Evolutionary conservation across 1,140 invertebrate species (phyloP).

Genomic region (Riptortus pedestris): DNA sequence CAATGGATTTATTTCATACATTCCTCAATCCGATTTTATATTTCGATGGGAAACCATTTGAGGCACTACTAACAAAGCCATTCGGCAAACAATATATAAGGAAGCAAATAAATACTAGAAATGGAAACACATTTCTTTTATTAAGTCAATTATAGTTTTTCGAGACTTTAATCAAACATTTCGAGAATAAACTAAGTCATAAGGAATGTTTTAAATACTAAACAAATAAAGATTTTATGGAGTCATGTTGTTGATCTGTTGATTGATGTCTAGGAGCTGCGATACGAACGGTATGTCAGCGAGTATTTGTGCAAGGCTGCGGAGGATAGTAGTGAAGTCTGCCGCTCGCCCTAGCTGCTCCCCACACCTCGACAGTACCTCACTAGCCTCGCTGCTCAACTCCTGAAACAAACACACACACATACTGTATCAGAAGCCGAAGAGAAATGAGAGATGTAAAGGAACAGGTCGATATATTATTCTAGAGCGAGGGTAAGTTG

Average conservation of each 20-base stretch:
- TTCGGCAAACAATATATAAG: too few species aligned
- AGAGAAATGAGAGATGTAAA: background rate
- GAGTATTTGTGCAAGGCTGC: background rate
- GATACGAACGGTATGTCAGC: slow-evolving; percentile 10
- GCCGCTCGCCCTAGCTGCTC: background rate
- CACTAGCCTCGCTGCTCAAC: background rate
- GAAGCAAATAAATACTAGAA: too few species aligned
- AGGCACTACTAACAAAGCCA: too few species aligned
- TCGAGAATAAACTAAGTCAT: background rate
- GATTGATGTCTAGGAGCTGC: slow-evolving; percentile 15
- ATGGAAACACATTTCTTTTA: too few species aligned
- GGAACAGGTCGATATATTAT: too few species aligned
- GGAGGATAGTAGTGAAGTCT: background rate
- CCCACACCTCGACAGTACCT: background rate
- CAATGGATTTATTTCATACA: too few species aligned
- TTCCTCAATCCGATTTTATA: too few species aligned
- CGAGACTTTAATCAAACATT: too few species aligned
- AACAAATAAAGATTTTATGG: background rate
- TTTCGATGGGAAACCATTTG: too few species aligned
- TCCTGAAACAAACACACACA: slow-evolving; percentile 1
- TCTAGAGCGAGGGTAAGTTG: background rate
- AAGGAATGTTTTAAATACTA: background rate
- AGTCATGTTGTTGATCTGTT: slow-evolving; percentile 6
- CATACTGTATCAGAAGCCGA: background rate
- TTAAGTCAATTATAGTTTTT: too few species aligned